Percentiles rank a stretch among this genome's conserved stretches.
Conservation (phyloP, 2,113 vertebrate genomes). For the Ptychochromis oligacanthus region DNA sequence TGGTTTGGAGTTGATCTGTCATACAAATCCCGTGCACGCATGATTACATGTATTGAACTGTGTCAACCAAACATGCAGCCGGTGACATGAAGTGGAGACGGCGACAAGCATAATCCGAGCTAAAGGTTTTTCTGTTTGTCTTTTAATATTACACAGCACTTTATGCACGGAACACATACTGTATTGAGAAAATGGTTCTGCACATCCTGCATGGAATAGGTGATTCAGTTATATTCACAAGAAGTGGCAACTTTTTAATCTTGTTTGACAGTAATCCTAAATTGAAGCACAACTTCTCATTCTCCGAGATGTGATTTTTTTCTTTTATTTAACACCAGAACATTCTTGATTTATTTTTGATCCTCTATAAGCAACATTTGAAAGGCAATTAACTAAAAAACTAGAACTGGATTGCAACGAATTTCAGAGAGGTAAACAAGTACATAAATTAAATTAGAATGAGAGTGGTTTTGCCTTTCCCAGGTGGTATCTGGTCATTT, state of each 20-base stretch:
- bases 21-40: neutral
- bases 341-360: neutral
- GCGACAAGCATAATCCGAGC: too few species aligned
- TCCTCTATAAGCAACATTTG: neutral
- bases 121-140: neutral
- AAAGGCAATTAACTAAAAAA: neutral
- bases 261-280: neutral
- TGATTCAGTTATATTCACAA: neutral
- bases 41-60: slow-evolving; percentile 9
- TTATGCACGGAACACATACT: neutral
- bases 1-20: neutral
- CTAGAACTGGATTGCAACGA: neutral
- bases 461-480: neutral
- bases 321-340: neutral
- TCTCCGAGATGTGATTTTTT: neutral
- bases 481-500: neutral
- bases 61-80: neutral
- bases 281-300: neutral
- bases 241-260: neutral
- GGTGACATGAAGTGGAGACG: neutral
- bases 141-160: neutral
- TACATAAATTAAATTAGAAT: neutral
- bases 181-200: neutral
- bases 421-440: neutral
- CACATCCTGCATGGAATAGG: neutral